Evolutionary conservation across 2,113 vertebrate species (phyloP), one percentile per base, ranked within the genome.

Genomic region (Ifrita kowaldi): DNA sequence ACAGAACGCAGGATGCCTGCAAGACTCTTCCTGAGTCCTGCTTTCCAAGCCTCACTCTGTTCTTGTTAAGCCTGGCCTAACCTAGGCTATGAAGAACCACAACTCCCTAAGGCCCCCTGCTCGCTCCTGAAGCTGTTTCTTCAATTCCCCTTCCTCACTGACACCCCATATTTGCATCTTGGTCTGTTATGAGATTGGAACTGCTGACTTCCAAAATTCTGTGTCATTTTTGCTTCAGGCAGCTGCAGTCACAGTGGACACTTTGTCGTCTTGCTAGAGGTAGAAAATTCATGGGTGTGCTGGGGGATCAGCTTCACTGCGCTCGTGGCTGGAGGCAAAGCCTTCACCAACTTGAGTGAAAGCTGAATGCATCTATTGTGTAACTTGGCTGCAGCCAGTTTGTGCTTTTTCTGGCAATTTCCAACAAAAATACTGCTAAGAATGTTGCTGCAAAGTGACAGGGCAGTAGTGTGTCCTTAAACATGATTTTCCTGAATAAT

Each of bases 401-500:
- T 49, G 28, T 79, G 41, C 20, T 84, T 87, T 77, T 92, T 62
- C 55, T 95, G 90, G 71, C 62, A 70, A 12, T 81, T 89, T 71
- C 21, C 56, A 62, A 32, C 16, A 52, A 63, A 89, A 77, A 56
- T 50, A 39, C 60, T 57, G 52, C 47, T 50, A 35, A 55, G 47
- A 41, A 27, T 79, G 28, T 55, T 83, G 42, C 42, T 64, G 50
- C 52, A 17, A 59, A 82, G 62, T 92, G 62, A 35, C 74, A 73
- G 44, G 44, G 65, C 78, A 87, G 37, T 78, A 28, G 53, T n/a
- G 41, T 87, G 70, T 76, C 81, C 84, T 94, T 89, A 87, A 85
- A 73, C 9, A 13, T 22, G 55, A 78, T 95, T 95, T 95, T 96
- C 96, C 89, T 93, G 78, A 84, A 77, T 89, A 73, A 82, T 93